These are phyloP conservation scores for Oscheius sp. DNA, from an alignment of 2,888 invertebrate species.

Conservation along the genomic window DNA sequence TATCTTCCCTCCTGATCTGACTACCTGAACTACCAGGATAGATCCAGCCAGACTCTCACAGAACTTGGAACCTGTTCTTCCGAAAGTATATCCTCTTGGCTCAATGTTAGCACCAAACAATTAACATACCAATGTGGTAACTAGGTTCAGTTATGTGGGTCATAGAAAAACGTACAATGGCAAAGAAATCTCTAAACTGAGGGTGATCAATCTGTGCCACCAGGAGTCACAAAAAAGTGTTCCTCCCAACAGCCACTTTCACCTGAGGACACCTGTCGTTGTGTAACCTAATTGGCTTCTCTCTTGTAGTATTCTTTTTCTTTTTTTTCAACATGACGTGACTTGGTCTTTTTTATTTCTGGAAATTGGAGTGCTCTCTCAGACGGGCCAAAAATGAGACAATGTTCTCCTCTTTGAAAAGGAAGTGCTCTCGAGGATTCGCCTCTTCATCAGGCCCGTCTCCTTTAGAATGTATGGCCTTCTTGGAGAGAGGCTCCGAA, in stretches of 20 bases:
- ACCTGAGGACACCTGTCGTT: constrained; percentile 16
- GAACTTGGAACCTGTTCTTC: too few relatives aligned
- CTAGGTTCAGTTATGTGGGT: too few relatives aligned
- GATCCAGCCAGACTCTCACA: too few relatives aligned
- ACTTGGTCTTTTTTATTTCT: background rate
- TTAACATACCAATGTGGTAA: too few relatives aligned
- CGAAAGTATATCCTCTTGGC: too few relatives aligned
- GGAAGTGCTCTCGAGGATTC: constrained; percentile 11
- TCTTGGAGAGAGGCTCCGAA: constrained; percentile 14
- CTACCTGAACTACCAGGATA: too few relatives aligned
- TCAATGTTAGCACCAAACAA: too few relatives aligned
- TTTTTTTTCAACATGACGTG: background rate
- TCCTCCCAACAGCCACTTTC: background rate
- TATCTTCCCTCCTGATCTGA: too few relatives aligned
- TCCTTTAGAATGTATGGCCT: constrained; percentile 27
- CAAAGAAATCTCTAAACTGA: too few relatives aligned
- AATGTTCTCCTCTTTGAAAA: constrained; percentile 4
- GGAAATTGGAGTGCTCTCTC: background rate
- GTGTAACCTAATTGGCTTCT: background rate
- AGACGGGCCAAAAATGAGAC: background rate
- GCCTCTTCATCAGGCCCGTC: constrained; percentile 28
- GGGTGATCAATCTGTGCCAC: too few relatives aligned
- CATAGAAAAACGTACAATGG: too few relatives aligned
- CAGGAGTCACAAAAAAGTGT: too few relatives aligned
- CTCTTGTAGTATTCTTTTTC: background rate